These are phyloP conservation scores for Thunnus thynnus DNA, from an alignment of 2,113 vertebrate species.

Conservation along the genomic window DNA sequence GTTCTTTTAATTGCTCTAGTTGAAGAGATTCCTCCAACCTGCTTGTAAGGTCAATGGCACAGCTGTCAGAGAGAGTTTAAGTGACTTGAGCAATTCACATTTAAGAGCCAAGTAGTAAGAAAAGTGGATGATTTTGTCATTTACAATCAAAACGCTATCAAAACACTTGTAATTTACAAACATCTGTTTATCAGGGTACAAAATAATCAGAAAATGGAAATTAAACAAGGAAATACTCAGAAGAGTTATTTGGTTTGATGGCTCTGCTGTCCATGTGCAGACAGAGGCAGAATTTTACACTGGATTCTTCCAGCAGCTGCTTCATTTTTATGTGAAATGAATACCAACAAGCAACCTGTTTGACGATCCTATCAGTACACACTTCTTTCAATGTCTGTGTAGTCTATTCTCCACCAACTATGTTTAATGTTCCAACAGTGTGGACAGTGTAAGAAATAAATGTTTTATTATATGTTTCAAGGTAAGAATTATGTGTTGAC, in stretches of 20 bases:
- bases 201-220: no score
- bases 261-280: conserved; percentile 17
- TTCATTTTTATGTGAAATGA: neutral
- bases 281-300: neutral
- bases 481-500: no score
- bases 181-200: no score
- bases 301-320: neutral
- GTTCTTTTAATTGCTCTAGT: conserved; percentile 70
- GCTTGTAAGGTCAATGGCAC: conserved; percentile 60
- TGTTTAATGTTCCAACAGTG: neutral
- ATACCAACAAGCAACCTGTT: neutral
- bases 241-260: neutral
- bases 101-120: conserved; percentile 21
- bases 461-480: no score
- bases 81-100: conserved; percentile 46
- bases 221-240: neutral
- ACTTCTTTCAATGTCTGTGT: neutral
- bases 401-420: neutral
- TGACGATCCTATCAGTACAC: neutral
- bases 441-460: no score
- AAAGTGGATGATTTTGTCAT: conserved; percentile 1
- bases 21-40: conserved; percentile 51
- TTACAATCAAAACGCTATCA: neutral
- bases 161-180: neutral
- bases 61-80: conserved; percentile 54